Evolutionary conservation across 2,888 invertebrate species (phyloP).

Genomic region (Harpalus rufipes): DNA sequence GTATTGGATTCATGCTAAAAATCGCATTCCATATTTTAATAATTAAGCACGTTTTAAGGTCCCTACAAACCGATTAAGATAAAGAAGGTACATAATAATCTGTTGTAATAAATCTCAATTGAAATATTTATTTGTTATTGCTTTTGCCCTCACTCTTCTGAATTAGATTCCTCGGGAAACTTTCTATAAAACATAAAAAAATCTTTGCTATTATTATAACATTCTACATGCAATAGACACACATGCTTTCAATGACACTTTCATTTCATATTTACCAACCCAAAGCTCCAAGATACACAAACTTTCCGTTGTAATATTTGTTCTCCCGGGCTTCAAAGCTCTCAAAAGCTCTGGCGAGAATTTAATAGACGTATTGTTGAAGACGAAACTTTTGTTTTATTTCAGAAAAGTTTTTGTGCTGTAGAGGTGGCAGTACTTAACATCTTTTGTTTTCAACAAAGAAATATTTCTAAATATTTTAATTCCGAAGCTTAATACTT

Average conservation of each 20-base stretch:
- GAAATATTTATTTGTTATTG: too few relatives aligned
- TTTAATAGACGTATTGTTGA: constrained; percentile 48
- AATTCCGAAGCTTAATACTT: neutral
- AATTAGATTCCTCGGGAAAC: too few relatives aligned
- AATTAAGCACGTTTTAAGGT: too few relatives aligned
- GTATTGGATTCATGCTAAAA: too few relatives aligned
- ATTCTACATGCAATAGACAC: neutral
- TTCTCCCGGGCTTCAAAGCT: neutral
- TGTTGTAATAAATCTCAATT: too few relatives aligned
- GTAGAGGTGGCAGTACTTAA: constrained; percentile 18
- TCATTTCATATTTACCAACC: neutral
- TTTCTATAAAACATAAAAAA: too few relatives aligned
- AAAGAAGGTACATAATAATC: too few relatives aligned
- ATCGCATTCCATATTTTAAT: too few relatives aligned
- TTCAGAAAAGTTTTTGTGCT: constrained; percentile 24
- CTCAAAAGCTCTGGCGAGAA: neutral
- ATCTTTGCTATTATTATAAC: neutral
- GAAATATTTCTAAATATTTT: neutral
- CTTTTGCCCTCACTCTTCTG: too few relatives aligned
- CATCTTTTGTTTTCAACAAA: neutral
- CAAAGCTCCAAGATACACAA: neutral
- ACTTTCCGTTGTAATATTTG: neutral
- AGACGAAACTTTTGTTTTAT: constrained; percentile 41
- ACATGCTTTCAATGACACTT: neutral
- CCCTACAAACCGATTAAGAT: too few relatives aligned